Conservation (phyloP, 2,113 vertebrate genomes). For the Sceloporus undulatus region DNA sequence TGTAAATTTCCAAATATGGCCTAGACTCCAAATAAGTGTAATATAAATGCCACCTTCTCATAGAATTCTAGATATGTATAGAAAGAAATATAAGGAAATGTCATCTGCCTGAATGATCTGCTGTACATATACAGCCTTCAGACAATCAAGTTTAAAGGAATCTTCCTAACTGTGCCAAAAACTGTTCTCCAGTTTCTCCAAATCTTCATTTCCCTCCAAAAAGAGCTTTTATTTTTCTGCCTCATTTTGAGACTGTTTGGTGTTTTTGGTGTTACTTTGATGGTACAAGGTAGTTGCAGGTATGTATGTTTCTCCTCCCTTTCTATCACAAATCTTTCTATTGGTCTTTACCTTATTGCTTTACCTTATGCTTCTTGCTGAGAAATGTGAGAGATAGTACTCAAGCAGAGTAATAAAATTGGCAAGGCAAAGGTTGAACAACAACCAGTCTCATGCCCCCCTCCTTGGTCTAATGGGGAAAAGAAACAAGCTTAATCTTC, state of each 20-base stretch:
- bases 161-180: neutral
- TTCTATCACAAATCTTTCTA: neutral
- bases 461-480: too few relatives aligned
- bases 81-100: too few relatives aligned
- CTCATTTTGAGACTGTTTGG: neutral
- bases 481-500: too few relatives aligned
- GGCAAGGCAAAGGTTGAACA: too few relatives aligned
- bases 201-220: neutral
- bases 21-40: neutral
- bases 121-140: neutral
- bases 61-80: neutral
- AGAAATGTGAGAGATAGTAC: neutral
- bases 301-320: neutral
- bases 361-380: neutral
- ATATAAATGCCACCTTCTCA: neutral
- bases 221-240: neutral
- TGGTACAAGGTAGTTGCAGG: neutral
- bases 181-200: neutral
- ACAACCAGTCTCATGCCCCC: too few relatives aligned
- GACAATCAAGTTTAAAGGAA: neutral
- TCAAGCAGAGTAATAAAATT: too few relatives aligned
- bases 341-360: neutral
- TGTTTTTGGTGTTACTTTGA: neutral
- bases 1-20: neutral
- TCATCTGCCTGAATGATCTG: neutral